Percentiles rank a stretch among this genome's conserved stretches.
Evolutionary conservation across 2,797 vertebrate genomes (phyloP).

Genomic region (Peromyscus attwateri): DNA sequence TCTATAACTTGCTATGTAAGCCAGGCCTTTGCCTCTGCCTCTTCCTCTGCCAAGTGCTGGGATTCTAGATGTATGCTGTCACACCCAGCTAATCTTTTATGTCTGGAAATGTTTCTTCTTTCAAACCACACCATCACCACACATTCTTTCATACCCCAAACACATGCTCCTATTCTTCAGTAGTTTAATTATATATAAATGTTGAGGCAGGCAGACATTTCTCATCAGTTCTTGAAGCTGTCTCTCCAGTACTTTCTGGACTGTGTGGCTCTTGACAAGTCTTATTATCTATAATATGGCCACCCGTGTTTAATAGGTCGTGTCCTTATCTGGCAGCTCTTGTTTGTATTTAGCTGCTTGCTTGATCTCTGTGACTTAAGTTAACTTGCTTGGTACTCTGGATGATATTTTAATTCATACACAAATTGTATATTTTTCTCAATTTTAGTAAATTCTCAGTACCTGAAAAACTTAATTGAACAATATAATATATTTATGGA

Average conservation of each 20-base stretch:
- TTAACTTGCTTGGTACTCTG: background rate
- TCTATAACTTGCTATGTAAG: too few species aligned
- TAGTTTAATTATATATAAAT: background rate
- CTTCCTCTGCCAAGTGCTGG: background rate
- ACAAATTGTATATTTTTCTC: background rate
- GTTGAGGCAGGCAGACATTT: background rate
- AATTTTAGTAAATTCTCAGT: background rate
- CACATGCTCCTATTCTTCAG: background rate
- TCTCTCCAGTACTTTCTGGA: background rate
- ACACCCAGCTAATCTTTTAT: background rate
- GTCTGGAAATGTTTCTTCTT: background rate
- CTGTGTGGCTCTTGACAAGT: background rate
- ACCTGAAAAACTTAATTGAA: background rate
- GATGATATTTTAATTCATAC: background rate
- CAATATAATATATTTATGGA: background rate
- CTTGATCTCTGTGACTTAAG: background rate
- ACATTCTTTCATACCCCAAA: too few species aligned
- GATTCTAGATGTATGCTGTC: background rate
- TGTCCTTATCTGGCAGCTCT: background rate
- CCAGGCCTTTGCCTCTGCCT: background rate
- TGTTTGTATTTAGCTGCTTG: background rate
- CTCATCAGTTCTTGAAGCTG: background rate
- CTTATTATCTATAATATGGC: background rate
- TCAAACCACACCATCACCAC: too few species aligned
- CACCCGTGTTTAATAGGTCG: background rate